phyloP scores from a whole-genome alignment of 2,797 vertebrate species.

The Loris lydekkerianus region DNA sequence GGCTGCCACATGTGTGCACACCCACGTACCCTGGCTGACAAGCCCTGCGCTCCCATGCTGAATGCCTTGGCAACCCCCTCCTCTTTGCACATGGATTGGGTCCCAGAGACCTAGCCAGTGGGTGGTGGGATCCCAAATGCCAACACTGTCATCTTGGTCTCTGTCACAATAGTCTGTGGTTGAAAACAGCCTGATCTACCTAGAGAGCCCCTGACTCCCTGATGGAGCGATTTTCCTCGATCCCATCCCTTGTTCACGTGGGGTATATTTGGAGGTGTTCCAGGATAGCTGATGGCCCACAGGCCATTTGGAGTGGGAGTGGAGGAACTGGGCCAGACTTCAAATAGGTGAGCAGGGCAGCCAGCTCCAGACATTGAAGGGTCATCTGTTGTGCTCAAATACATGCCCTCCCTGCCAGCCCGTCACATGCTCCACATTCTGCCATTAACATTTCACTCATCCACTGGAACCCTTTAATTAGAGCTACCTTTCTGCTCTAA shows the following conservation, averaged over 20 bases:
- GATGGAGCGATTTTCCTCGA: not conserved
- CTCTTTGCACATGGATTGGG: not conserved
- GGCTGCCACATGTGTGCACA: fast-evolving
- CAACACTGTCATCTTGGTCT: not conserved
- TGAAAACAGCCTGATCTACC: not conserved
- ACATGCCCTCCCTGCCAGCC: not conserved
- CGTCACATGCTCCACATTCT: not conserved
- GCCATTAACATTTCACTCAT: not conserved
- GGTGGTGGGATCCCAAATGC: not conserved
- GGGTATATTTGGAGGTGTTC: not conserved
- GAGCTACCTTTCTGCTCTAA: not conserved
- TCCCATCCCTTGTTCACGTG: not conserved
- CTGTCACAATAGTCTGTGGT: not conserved
- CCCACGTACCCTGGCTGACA: not conserved
- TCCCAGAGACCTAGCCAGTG: not conserved
- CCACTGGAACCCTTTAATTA: not conserved
- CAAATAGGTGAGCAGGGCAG: not conserved
- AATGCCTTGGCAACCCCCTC: not conserved
- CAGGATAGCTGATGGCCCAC: not conserved
- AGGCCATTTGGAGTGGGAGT: not conserved
- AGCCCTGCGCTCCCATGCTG: not conserved
- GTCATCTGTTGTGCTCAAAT: not conserved
- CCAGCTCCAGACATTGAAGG: not conserved
- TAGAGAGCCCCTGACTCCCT: too few relatives aligned
- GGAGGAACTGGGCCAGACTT: not conserved